Evolutionary conservation across 2,113 vertebrate genomes (phyloP).

Genomic region (Haemorhous mexicanus): DNA sequence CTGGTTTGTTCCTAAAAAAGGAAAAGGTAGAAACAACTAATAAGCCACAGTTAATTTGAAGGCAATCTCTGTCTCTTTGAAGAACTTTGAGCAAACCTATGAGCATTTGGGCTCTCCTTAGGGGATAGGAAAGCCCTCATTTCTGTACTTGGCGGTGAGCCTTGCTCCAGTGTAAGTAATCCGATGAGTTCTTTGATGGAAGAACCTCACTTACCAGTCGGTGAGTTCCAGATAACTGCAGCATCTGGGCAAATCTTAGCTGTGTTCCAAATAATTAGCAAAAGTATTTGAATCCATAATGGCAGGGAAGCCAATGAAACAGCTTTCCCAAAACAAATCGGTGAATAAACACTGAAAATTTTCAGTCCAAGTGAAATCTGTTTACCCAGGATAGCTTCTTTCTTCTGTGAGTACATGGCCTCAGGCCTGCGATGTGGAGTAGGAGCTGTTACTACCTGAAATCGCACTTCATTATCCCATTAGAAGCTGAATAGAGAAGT

Average conservation of each 20-base stretch:
- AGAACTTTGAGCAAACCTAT: not conserved
- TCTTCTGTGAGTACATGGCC: not conserved
- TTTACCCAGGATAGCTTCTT: not conserved
- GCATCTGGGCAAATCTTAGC: not conserved
- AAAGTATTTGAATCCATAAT: not conserved
- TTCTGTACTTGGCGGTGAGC: not conserved
- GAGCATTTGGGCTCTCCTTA: not conserved
- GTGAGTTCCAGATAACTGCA: not conserved
- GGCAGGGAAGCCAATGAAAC: not conserved
- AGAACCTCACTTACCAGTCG: not conserved
- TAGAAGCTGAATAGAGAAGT: not conserved
- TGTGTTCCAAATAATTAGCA: not conserved
- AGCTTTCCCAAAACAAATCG: not conserved
- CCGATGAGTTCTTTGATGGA: not conserved
- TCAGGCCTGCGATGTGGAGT: not conserved
- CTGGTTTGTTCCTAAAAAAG: constrained; percentile 22
- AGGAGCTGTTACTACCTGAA: constrained; percentile 6
- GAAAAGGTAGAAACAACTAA: constrained; percentile 26
- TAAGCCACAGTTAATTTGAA: not conserved
- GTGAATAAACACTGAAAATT: not conserved
- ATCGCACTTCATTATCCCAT: not conserved
- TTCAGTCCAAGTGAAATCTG: not conserved
- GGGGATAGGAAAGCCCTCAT: not conserved
- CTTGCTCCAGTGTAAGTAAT: not conserved
- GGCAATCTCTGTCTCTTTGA: not conserved